Percentiles rank a stretch among this genome's conserved stretches.
Conservation (phyloP, 1,140 invertebrate species). For the fruit fly (Drosophila melanogaster) region Release_6_plus_ISO1_MT NC_004354.4:1666001-1666500, state of each 20-base stretch:
- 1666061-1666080: conserved; percentile 89
- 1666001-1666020: conserved; percentile 81
- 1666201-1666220: conserved; percentile 23
- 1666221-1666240: conserved; percentile 63
- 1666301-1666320: conserved; percentile 95
- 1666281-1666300: conserved; percentile 86
- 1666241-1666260: conserved; percentile 64
- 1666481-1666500: conserved; percentile 95
- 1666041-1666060: conserved; percentile 92
- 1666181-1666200: conserved; percentile 58
- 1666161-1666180: neutral
- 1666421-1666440: conserved; percentile 94
- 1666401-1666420: conserved; percentile 90
- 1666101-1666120: conserved; percentile 86
- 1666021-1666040: conserved; percentile 90
- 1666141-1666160: too few species aligned
- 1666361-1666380: conserved; percentile 94
- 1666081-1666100: conserved; percentile 92
- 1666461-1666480: conserved; percentile 92
- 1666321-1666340: conserved; percentile 94
- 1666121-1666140: conserved; percentile 66
- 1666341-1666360: conserved; percentile 92
- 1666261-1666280: conserved; percentile 72
- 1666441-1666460: conserved; percentile 91
- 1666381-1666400: conserved; percentile 94